A percentile compares a stretch with the other conserved stretches of the same genome.
Evolutionary conservation across 37 sponge, comb jelly and placozoan genomes (phyloP).

Genomic region (Halisarca cf. caerulea): DNA sequence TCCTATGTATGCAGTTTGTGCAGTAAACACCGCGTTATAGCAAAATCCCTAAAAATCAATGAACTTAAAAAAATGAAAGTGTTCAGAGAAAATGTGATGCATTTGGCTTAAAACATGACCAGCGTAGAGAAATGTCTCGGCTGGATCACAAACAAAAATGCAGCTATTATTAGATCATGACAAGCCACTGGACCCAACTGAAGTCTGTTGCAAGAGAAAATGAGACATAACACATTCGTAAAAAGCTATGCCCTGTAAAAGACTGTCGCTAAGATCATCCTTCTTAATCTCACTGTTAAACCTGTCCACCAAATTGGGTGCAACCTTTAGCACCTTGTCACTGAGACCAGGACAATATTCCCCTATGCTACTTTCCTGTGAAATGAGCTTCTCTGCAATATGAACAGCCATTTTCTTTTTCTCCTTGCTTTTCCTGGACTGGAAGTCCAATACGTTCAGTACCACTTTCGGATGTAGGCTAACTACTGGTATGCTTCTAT

Average conservation of each 20-base stretch:
- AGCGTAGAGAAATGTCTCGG: too few relatives aligned
- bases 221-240: conserved; percentile 19
- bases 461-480: conserved; percentile 21
- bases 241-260: conserved; percentile 28
- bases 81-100: too few relatives aligned
- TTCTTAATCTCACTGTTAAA: conserved; percentile 4
- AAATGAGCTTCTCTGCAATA: not conserved
- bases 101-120: too few relatives aligned
- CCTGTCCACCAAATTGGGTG: not conserved
- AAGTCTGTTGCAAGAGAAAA: not conserved
- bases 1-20: too few relatives aligned
- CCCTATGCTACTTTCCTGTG: not conserved
- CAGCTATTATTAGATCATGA: too few relatives aligned
- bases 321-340: not conserved
- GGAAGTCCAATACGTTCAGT: not conserved
- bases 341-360: not conserved
- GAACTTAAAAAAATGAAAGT: too few relatives aligned
- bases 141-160: too few relatives aligned
- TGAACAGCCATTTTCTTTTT: not conserved
- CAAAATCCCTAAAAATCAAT: too few relatives aligned
- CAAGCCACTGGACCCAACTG: too few relatives aligned
- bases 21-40: too few relatives aligned
- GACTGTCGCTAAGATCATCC: conserved; percentile 25
- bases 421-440: not conserved
- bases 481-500: not conserved